These are phyloP conservation scores for Takifugu bimaculatus DNA, from an alignment of 2,113 vertebrate species.

Conservation along the genomic window DNA sequence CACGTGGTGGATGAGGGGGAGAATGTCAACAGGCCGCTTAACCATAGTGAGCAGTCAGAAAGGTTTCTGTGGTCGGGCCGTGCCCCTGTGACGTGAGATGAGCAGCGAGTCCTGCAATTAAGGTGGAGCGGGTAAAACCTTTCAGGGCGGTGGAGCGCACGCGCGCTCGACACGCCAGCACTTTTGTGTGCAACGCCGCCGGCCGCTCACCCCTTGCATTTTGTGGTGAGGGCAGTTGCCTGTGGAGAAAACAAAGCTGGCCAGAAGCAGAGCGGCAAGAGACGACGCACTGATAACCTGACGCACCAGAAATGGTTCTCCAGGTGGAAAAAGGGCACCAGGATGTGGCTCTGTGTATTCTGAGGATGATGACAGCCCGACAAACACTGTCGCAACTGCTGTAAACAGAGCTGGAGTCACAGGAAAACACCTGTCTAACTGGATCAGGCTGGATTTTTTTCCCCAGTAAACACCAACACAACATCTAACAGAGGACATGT, in stretches of 20 bases:
- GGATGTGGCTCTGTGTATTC: constrained; percentile 37
- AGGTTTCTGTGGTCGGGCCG: constrained; percentile 68
- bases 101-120: constrained; percentile 43
- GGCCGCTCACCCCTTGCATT: constrained; percentile 1
- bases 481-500: constrained; percentile 32
- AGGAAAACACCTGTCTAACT: constrained; percentile 29
- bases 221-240: too few relatives aligned
- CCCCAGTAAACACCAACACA: constrained; percentile 31
- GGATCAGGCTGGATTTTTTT: background rate
- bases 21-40: constrained; percentile 65
- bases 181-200: constrained; percentile 12
- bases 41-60: constrained; percentile 66
- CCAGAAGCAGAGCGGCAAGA: background rate
- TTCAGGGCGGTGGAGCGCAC: constrained; percentile 12
- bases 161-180: constrained; percentile 18
- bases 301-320: background rate
- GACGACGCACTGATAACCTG: background rate
- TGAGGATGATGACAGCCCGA: constrained; percentile 27
- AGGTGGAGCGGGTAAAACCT: constrained; percentile 47
- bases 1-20: constrained; percentile 61
- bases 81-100: constrained; percentile 51
- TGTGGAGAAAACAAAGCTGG: too few relatives aligned
- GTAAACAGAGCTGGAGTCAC: constrained; percentile 56
- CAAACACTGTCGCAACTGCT: constrained; percentile 40
- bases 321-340: constrained; percentile 46